phyloP scores from a whole-genome alignment of 1,140 invertebrate species.

The Agrilus planipennis region DNA sequence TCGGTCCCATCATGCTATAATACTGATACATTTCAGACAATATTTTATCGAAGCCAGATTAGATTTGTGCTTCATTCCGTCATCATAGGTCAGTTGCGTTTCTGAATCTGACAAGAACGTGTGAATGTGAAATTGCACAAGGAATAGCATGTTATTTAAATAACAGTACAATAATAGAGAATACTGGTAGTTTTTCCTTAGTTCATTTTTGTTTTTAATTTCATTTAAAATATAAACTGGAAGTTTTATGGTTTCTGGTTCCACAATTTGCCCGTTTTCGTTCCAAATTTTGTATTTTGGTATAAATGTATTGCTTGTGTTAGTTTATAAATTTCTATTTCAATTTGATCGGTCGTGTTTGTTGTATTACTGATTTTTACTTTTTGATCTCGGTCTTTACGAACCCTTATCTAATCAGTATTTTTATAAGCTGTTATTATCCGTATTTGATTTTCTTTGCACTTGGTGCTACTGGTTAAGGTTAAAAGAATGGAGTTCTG shows the following conservation, averaged over 20 bases:
- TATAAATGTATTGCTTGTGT: conserved; percentile 1
- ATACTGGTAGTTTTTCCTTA: conserved; percentile 2
- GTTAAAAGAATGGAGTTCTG: conserved; percentile 2
- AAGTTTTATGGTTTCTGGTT: background rate
- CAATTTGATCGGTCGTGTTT: conserved; percentile 1
- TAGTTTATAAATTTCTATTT: background rate
- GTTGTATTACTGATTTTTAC: conserved; percentile 3
- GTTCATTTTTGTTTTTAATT: conserved; percentile 7
- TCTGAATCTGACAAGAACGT: too few relatives aligned
- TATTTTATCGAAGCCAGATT: too few relatives aligned
- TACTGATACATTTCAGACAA: too few relatives aligned
- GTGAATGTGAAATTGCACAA: too few relatives aligned
- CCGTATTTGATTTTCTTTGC: conserved; percentile 4
- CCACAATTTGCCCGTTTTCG: background rate
- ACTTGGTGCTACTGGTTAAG: background rate
- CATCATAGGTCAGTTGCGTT: too few relatives aligned
- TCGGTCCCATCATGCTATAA: too few relatives aligned
- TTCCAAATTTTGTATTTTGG: background rate
- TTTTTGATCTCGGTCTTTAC: conserved; percentile 1
- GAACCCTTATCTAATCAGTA: conserved; percentile 6
- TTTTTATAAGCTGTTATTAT: conserved; percentile 6
- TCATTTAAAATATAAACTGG: background rate
- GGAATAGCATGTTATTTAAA: too few relatives aligned
- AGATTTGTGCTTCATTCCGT: too few relatives aligned
- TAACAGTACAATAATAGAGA: too few relatives aligned